Conservation (phyloP, 2,888 invertebrate species). For the Melanchra persicariae region DNA sequence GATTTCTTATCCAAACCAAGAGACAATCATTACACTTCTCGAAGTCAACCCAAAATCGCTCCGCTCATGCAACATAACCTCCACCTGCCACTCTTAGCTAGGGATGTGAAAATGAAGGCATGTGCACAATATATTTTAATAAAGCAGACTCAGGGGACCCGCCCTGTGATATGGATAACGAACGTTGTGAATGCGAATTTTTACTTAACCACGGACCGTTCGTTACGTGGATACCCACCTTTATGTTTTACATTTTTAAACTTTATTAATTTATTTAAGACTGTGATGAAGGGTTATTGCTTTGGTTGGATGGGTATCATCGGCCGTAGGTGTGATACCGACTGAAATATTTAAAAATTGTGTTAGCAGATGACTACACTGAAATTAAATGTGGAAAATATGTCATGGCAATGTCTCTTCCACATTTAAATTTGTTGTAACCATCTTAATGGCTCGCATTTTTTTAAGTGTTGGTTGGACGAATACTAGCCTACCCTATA, state of each 20-base stretch:
- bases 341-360: neutral
- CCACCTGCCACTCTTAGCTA: slow-evolving; percentile 65
- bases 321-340: neutral
- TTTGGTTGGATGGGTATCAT: neutral
- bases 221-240: slow-evolving; percentile 70
- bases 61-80: slow-evolving; percentile 44
- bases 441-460: neutral
- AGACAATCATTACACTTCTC: no score
- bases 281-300: slow-evolving; percentile 28
- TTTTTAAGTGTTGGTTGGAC: neutral
- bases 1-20: no score
- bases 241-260: slow-evolving; percentile 61
- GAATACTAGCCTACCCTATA: neutral
- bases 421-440: neutral
- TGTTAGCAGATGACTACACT: neutral
- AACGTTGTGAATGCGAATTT: slow-evolving; percentile 85
- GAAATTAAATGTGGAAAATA: no score
- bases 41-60: slow-evolving; percentile 42
- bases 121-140: slow-evolving; percentile 89
- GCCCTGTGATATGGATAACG: slow-evolving; percentile 85
- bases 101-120: slow-evolving; percentile 81
- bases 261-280: slow-evolving; percentile 55
- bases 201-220: slow-evolving; percentile 81
- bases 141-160: slow-evolving; percentile 85
- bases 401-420: neutral